These are phyloP conservation scores for Apodemia hepburni DNA, from an alignment of 2,888 invertebrate species.

Conservation along the genomic window DNA sequence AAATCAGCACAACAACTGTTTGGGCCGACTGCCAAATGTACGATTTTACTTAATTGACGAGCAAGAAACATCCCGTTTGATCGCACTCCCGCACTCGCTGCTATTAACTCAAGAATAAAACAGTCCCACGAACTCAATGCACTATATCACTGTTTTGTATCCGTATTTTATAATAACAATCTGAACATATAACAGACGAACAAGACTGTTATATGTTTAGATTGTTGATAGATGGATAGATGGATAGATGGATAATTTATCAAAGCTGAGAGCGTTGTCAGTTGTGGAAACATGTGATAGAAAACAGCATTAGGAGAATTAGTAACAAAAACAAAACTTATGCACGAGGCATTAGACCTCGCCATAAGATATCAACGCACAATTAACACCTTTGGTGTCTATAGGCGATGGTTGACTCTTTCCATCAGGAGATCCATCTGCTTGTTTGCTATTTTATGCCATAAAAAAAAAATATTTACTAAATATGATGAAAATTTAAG, in stretches of 20 bases:
- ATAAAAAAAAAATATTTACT: too few relatives aligned
- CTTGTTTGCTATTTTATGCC: too few relatives aligned
- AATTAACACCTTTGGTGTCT: too few relatives aligned
- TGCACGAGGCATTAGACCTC: too few relatives aligned
- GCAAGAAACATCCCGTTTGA: slow-evolving; percentile 61
- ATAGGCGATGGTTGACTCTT: too few relatives aligned
- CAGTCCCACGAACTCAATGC: slow-evolving; percentile 22
- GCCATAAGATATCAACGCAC: too few relatives aligned
- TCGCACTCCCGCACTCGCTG: slow-evolving; percentile 49
- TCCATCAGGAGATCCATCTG: too few relatives aligned
- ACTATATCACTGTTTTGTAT: slow-evolving; percentile 6
- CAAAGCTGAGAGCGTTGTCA: background rate
- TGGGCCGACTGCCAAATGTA: slow-evolving; percentile 71
- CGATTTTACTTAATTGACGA: slow-evolving; percentile 71
- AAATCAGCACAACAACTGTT: slow-evolving; percentile 55
- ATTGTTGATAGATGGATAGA: too few relatives aligned
- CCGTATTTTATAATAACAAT: slow-evolving; percentile 4
- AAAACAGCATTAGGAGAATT: background rate
- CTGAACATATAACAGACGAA: background rate
- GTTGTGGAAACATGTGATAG: background rate
- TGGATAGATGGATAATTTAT: background rate
- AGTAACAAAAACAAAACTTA: too few relatives aligned
- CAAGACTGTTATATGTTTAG: background rate
- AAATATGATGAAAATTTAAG: too few relatives aligned
- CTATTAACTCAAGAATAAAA: slow-evolving; percentile 50